A percentile compares a stretch with the other conserved stretches of the same genome.
Conservation (phyloP, 2,113 vertebrate species). For the Todiramphus chloris region DNA sequence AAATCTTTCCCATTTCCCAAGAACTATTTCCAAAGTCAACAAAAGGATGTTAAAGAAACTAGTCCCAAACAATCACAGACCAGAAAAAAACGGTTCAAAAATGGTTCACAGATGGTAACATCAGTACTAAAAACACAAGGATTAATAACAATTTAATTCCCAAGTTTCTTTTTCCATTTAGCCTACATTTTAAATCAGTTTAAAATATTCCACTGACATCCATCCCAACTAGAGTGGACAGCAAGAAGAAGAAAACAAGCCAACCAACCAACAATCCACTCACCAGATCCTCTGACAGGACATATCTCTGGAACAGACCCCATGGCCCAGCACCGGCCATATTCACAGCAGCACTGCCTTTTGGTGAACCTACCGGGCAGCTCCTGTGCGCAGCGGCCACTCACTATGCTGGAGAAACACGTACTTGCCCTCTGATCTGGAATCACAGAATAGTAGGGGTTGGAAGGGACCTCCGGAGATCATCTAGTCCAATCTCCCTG, state of each 20-base stretch:
- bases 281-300: conserved; percentile 90
- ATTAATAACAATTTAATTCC: background rate
- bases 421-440: conserved; percentile 89
- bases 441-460: background rate
- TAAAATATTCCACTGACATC: conserved; percentile 8
- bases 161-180: background rate
- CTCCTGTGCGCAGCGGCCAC: conserved; percentile 88
- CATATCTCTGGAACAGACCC: conserved; percentile 89
- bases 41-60: background rate
- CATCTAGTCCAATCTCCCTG: background rate
- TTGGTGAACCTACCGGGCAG: conserved; percentile 87
- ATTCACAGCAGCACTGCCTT: conserved; percentile 94
- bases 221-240: background rate
- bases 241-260: background rate
- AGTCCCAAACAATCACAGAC: background rate
- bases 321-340: conserved; percentile 89
- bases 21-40: conserved; percentile 16
- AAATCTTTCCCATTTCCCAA: background rate
- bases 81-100: background rate
- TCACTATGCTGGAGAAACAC: conserved; percentile 86
- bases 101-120: background rate
- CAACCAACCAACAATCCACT: conserved; percentile 33
- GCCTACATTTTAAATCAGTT: background rate
- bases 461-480: background rate
- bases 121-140: background rate